phyloP scores from a whole-genome alignment of 2,888 invertebrate genomes.

The Eupsilia transversa region DNA sequence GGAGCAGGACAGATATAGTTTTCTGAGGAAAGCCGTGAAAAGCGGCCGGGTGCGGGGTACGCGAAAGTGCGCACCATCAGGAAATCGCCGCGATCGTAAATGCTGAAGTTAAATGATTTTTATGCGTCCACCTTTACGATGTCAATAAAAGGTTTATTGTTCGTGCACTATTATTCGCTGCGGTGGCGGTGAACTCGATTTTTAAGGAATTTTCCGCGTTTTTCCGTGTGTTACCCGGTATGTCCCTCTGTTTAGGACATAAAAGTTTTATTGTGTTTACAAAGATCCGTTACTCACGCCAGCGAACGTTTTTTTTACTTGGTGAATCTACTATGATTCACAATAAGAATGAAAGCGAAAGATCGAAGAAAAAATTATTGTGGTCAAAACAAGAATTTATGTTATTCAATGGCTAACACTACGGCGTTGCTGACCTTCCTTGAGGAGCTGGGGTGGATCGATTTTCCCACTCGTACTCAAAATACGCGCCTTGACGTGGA shows the following conservation, averaged over 20 bases:
- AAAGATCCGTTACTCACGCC: constrained; percentile 23
- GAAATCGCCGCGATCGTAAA: constrained; percentile 85
- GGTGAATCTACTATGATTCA: not conserved
- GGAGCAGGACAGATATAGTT: constrained; percentile 79
- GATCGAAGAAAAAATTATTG: not conserved
- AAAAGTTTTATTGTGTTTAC: constrained; percentile 45
- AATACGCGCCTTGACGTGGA: not conserved
- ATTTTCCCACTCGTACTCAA: no score
- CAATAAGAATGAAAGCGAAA: constrained; percentile 25
- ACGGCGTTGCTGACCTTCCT: not conserved
- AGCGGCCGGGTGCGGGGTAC: constrained; percentile 79
- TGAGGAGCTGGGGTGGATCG: not conserved
- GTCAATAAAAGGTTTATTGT: constrained; percentile 81
- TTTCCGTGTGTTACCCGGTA: constrained; percentile 34
- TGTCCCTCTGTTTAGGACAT: constrained; percentile 34
- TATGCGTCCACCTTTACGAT: constrained; percentile 83
- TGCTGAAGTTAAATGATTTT: constrained; percentile 81
- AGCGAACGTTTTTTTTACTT: constrained; percentile 7
- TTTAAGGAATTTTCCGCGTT: constrained; percentile 69
- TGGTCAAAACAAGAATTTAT: not conserved
- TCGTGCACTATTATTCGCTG: constrained; percentile 72
- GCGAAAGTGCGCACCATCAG: constrained; percentile 85
- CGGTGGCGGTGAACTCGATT: constrained; percentile 67
- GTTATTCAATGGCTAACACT: no score
- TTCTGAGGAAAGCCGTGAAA: constrained; percentile 86